Base-by-base conservation (phyloP, 2,797 vertebrate species). In the Sebastes hopkinsi region DNA sequence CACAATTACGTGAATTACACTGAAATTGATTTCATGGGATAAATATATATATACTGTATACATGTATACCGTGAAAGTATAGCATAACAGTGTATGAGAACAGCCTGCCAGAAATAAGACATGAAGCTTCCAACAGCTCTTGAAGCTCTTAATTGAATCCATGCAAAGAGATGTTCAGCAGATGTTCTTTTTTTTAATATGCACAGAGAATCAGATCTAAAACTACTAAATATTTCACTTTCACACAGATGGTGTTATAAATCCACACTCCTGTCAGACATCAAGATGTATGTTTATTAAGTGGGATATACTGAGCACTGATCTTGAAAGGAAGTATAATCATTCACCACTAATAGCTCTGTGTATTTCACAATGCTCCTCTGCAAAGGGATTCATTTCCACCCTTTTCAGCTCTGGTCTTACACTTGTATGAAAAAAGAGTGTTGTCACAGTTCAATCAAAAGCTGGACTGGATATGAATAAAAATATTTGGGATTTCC, bases 131-230 rank as follows among this genome's bases (percentile, higher is more conserved):
- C 27, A 50, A 64, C 2, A 58, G 58, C 66, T 74, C 42, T 2
- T 20, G 1, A 81, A 77, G 52, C 13, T 70, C 42, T 23, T 75
- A 78, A 89, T 79, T 52, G 8, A 83, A 86, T 27, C 67, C 80
- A 81, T 61, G 70, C 46, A 36, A 34, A 59, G 36, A 87, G 27
- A 83, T 74, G 78, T 85, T 79, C 32, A 73, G 79, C 88, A 91
- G 87, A 83, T 90, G 82, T 78, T 80, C 2, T 30, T 52, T 10
- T 10, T 32, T 56, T 73, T 42, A 60, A 46, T 56, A 20, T n/a
- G 13, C 8, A 20, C 1, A 23, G 22, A 50, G n/a, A 55, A 32
- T 66, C 25, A 46, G n/a, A 73, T 61, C 10, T 36, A n/a, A 79
- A 72, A 69, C 8, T 3, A 61, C 52, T 55, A 34, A 58, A 73